These are phyloP conservation scores for Kryptopterus vitreolus DNA, from an alignment of 2,797 vertebrate species.

Conservation along the genomic window DNA sequence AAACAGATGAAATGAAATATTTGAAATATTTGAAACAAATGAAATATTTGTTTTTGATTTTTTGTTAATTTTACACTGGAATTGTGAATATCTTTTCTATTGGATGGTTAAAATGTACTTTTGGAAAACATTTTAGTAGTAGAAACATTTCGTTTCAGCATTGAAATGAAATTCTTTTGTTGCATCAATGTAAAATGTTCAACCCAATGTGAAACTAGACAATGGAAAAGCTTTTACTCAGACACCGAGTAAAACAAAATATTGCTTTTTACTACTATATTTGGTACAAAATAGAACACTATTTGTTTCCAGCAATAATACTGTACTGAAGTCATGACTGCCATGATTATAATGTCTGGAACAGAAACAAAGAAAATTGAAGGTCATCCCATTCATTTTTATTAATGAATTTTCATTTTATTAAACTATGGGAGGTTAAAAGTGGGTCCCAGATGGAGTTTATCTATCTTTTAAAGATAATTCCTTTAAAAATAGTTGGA, in stretches of 20 bases:
- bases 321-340: neutral
- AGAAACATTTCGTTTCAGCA: neutral
- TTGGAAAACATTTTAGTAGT: neutral
- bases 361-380: neutral
- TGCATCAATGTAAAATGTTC: neutral
- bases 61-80: neutral
- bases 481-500: neutral
- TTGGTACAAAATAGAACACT: conserved; percentile 1
- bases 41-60: neutral
- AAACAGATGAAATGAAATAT: no score
- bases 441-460: neutral
- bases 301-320: conserved; percentile 4
- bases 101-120: neutral
- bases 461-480: neutral
- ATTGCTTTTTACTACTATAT: no score
- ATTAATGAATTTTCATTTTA: neutral
- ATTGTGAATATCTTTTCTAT: neutral
- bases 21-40: no score
- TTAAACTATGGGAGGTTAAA: neutral
- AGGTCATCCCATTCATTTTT: no score
- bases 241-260: neutral
- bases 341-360: neutral
- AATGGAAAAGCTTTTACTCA: neutral
- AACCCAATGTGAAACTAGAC: neutral
- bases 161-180: neutral